These are phyloP conservation scores for Falco concolor DNA, from an alignment of 2,797 vertebrate species.

Conservation along the genomic window DNA sequence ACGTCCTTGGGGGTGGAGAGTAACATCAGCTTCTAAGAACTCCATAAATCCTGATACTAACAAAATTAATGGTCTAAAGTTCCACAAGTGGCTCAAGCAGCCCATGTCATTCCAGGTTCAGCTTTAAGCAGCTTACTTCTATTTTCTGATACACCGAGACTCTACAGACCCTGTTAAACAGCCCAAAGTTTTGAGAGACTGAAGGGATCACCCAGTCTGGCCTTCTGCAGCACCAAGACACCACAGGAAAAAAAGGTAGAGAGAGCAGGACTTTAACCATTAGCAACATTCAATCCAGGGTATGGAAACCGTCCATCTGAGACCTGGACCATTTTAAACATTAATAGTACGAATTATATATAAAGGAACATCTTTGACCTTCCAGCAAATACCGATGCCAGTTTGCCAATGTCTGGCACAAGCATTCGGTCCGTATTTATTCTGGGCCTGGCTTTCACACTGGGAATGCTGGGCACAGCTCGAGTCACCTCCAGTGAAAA, in stretches of 20 bases:
- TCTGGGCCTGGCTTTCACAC: background rate
- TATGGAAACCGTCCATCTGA: background rate
- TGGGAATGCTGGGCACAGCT: background rate
- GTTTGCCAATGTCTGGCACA: background rate
- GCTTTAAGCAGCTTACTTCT: background rate
- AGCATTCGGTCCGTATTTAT: background rate
- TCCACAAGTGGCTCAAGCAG: background rate
- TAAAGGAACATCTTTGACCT: background rate
- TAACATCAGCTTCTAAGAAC: background rate
- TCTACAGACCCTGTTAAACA: background rate
- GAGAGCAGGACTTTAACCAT: background rate
- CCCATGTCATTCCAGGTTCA: rapidly evolving
- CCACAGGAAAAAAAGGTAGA: too few species aligned
- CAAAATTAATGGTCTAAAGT: background rate
- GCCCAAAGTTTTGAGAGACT: background rate
- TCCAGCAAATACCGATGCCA: background rate
- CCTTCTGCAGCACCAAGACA: background rate
- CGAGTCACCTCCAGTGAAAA: background rate
- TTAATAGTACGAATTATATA: background rate
- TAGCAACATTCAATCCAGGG: background rate
- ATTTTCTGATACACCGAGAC: background rate
- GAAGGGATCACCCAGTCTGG: background rate
- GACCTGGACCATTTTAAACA: background rate
- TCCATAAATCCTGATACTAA: background rate
- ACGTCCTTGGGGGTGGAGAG: too few species aligned